Evolutionary conservation across 30 jellyfish, hydroid and myxozoan genomes (phyloP).

Genomic region (Aurelia aurita complex sp. Pacific): DNA sequence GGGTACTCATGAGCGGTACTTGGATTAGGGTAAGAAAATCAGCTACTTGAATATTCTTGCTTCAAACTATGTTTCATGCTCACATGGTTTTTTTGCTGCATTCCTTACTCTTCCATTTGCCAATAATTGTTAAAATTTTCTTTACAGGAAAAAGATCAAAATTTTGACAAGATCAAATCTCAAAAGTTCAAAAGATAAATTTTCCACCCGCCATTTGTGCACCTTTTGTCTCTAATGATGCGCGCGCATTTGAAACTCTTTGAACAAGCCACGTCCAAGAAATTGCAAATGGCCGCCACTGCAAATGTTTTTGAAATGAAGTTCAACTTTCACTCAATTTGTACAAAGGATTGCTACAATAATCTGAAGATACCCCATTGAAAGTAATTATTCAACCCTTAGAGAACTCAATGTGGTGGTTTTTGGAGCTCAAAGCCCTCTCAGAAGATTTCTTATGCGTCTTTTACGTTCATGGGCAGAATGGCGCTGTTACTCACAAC

Average conservation of each 20-base stretch:
- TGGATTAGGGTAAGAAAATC: too few relatives aligned
- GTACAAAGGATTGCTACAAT: background rate
- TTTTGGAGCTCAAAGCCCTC: constrained; percentile 43
- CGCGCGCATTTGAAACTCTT: constrained; percentile 58
- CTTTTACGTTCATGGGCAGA: constrained; percentile 37
- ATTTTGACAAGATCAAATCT: constrained; percentile 44
- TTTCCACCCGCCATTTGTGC: constrained; percentile 33
- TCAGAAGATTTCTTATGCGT: constrained; percentile 62
- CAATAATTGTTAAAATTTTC: too few relatives aligned
- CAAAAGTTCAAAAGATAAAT: constrained; percentile 14
- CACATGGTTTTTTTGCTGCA: too few relatives aligned
- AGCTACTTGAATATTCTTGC: too few relatives aligned
- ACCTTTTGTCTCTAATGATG: constrained; percentile 7
- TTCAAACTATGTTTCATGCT: too few relatives aligned
- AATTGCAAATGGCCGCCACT: constrained; percentile 73
- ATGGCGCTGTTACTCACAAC: constrained; percentile 17
- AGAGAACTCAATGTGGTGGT: constrained; percentile 29
- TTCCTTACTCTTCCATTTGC: too few relatives aligned
- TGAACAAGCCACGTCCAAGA: constrained; percentile 57
- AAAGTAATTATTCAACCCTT: background rate
- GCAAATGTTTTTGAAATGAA: constrained; percentile 6
- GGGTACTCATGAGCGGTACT: too few relatives aligned
- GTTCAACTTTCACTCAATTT: background rate
- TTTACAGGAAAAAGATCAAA: constrained; percentile 7
- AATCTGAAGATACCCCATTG: background rate